Conservation (phyloP, 2,888 invertebrate genomes). For the Meteorus colon region DNA sequence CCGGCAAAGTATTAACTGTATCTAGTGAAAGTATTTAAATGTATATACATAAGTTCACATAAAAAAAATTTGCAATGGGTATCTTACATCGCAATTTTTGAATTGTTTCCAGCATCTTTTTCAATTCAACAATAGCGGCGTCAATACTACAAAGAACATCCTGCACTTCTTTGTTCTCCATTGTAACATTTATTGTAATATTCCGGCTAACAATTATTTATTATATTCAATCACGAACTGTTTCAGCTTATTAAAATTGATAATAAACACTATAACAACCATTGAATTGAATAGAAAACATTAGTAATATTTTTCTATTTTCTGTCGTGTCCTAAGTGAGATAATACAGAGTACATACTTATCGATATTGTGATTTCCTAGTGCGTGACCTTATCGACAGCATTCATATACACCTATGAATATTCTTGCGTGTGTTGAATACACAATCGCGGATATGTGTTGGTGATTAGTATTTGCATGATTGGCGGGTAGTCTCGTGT, state of each 20-base stretch:
- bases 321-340: neutral
- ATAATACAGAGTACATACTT: neutral
- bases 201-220: neutral
- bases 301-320: neutral
- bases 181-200: neutral
- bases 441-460: neutral
- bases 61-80: neutral
- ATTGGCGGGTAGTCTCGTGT: neutral
- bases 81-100: conserved; percentile 58
- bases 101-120: conserved; percentile 55
- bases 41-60: neutral
- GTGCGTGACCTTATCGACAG: neutral
- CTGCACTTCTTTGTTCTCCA: conserved; percentile 22
- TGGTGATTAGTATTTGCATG: neutral
- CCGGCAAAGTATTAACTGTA: neutral
- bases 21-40: neutral
- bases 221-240: neutral
- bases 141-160: conserved; percentile 39
- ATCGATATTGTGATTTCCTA: neutral
- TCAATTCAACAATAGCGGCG: conserved; percentile 48
- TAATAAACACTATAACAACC: neutral
- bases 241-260: too few species aligned
- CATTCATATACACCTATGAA: neutral
- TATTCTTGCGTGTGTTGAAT: neutral
- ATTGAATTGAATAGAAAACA: neutral